Evolutionary conservation across 1,140 invertebrate genomes (phyloP), one percentile per base, ranked within the genome.

Genomic region (Glomeris maerens): DNA sequence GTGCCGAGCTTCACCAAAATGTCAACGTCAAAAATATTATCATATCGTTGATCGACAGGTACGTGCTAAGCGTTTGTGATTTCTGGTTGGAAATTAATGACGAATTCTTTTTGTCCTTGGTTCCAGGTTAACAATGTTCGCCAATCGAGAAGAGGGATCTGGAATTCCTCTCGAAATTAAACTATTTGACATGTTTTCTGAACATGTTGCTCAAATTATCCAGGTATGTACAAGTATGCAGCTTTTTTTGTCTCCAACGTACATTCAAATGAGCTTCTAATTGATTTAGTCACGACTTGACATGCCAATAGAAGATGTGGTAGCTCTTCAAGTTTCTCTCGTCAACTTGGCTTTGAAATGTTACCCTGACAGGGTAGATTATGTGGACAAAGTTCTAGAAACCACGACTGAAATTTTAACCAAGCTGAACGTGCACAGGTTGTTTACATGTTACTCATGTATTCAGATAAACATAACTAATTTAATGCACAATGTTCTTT

Each of bases 11-110:
- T 0, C 89, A 98, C 63, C 77, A 80, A 27, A 84, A 85, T 50
- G 95, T 99, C 0, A 96, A 97, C 68, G 91, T 98, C 2, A 97
- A 97, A 69, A 97, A 95, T 62, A 94, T 98, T 52, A 91, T 98
- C 46, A 96, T 95, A 60, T 85, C 92, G 20, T 71, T 98, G 20
- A 97, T 98, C 57, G 93, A 98, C 66, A 76, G 94, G 53, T 76
- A 92, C 22, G 84, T 84, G 3, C 74, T 78, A 20, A 7, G 10
- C 23, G 23, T 42, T 7, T 21, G 20, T 7, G 5, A 46, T 46
- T 46, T 23, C 25, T 42, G 48, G 45, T 3, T 54, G 52, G 45
- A 55, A 58, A 41, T 25, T 55, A 28, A 28, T 29, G 22, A 49
- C 28, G 10, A 3, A 28, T 27, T 51, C 20, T 23, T 47, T 47